Percentiles rank a stretch among this genome's conserved stretches.
Evolutionary conservation across 2,113 vertebrate genomes (phyloP).

Genomic region (Ictalurus furcatus): DNA sequence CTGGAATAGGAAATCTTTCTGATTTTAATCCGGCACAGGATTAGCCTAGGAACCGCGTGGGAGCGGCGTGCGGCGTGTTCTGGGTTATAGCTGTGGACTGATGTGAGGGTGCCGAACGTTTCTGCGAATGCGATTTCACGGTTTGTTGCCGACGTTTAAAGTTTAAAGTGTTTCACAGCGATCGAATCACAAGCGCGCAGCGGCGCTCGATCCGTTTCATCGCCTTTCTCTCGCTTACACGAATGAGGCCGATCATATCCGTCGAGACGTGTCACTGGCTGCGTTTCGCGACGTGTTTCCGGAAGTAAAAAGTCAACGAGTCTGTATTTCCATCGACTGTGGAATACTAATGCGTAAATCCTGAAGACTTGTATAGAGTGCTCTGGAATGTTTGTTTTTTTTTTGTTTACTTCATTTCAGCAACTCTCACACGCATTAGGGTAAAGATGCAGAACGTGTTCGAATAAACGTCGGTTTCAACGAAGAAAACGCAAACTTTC

Average conservation of each 20-base stretch:
- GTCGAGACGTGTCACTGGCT: background rate
- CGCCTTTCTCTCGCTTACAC: background rate
- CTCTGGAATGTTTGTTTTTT: background rate
- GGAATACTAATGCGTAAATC: too few species aligned
- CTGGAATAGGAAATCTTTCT: conserved; percentile 61
- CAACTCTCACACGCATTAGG: too few species aligned
- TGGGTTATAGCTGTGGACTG: background rate
- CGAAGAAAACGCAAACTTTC: too few species aligned
- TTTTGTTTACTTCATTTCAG: too few species aligned
- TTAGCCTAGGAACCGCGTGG: background rate
- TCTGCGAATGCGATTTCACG: background rate
- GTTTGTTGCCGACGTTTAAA: background rate
- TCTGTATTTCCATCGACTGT: background rate
- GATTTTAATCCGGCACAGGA: conserved; percentile 42
- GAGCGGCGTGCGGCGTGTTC: background rate
- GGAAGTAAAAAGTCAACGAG: background rate
- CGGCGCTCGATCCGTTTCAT: background rate
- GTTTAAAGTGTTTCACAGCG: background rate
- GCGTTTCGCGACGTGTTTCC: background rate
- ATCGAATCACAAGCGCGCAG: background rate
- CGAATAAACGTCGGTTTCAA: too few species aligned
- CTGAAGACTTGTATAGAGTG: background rate
- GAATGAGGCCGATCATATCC: background rate
- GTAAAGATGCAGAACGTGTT: too few species aligned
- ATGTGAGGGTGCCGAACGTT: background rate